A percentile compares a stretch with the other conserved stretches of the same genome.
Evolutionary conservation across 64 coral and sea anemone species (phyloP).

Genomic region (Exaiptasia diaphana): DNA sequence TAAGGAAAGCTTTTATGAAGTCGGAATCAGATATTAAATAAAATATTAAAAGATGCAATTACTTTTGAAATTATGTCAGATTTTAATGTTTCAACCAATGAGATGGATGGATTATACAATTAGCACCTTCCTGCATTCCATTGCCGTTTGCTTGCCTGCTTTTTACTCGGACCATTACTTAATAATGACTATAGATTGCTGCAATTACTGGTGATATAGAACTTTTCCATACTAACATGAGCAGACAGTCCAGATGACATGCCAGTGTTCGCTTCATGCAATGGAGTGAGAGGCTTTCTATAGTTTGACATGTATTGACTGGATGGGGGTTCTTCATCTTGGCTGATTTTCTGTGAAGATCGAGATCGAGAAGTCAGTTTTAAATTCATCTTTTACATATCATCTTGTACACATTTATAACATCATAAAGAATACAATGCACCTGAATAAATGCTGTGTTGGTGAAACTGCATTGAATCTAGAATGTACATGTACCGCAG

Average conservation of each 20-base stretch:
- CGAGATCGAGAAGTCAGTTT: background rate
- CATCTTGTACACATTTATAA: too few species aligned
- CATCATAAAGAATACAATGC: background rate
- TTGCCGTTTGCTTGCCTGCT: too few species aligned
- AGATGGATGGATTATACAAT: too few species aligned
- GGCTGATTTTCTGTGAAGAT: constrained; percentile 26
- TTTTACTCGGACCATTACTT: too few species aligned
- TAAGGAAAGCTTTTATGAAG: too few species aligned
- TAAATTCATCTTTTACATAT: background rate
- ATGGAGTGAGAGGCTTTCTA: constrained; percentile 47
- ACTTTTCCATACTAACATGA: constrained; percentile 56
- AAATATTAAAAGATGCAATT: too few species aligned
- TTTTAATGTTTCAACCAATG: too few species aligned
- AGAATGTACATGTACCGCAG: background rate
- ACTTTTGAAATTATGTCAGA: too few species aligned
- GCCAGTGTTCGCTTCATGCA: constrained; percentile 24
- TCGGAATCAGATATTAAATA: too few species aligned
- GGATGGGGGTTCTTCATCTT: constrained; percentile 34
- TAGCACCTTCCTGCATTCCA: too few species aligned
- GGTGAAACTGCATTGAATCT: background rate
- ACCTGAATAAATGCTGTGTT: background rate
- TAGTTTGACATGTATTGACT: constrained; percentile 51
- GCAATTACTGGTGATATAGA: too few species aligned
- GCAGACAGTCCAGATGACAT: constrained; percentile 37
- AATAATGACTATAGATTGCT: too few species aligned